These are phyloP conservation scores for Cryptosula pallasiana DNA, from an alignment of 2,888 invertebrate species.

Conservation along the genomic window DNA sequence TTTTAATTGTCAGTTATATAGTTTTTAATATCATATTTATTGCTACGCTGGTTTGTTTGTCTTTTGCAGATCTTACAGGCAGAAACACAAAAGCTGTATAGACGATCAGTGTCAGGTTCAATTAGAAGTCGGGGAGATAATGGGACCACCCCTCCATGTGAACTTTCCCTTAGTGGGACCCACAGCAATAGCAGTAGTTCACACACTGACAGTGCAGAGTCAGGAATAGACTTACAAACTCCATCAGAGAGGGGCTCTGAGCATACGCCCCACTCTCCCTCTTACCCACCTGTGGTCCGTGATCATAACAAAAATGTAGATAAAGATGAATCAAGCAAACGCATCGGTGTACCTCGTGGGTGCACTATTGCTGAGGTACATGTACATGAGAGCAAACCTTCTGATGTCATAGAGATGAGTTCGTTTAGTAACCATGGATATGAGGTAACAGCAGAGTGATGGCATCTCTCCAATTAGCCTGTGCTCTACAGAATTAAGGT, in stretches of 20 bases:
- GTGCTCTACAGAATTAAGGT: too few relatives aligned
- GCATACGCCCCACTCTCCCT: conserved; percentile 6
- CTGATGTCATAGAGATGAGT: conserved; percentile 3
- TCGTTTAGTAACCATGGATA: neutral
- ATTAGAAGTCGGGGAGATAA: neutral
- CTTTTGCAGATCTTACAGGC: conserved; percentile 2
- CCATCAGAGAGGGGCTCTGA: conserved; percentile 15
- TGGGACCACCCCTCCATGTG: neutral
- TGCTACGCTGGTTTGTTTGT: too few relatives aligned
- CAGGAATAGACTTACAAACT: conserved; percentile 1
- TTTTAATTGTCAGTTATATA: too few relatives aligned
- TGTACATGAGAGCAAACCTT: neutral
- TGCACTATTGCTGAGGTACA: neutral
- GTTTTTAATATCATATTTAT: too few relatives aligned
- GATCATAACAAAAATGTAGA: neutral
- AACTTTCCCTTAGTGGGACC: neutral
- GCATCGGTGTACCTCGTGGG: neutral
- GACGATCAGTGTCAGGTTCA: neutral
- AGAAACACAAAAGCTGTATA: conserved; percentile 17
- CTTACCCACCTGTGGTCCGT: neutral
- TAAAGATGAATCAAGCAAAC: neutral
- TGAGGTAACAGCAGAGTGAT: neutral
- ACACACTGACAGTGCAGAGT: conserved; percentile 20
- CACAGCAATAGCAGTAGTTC: conserved; percentile 5
- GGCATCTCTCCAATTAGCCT: too few relatives aligned